Conservation (phyloP, 2,888 invertebrate genomes). For the Scaptomyza polygonia region DNA sequence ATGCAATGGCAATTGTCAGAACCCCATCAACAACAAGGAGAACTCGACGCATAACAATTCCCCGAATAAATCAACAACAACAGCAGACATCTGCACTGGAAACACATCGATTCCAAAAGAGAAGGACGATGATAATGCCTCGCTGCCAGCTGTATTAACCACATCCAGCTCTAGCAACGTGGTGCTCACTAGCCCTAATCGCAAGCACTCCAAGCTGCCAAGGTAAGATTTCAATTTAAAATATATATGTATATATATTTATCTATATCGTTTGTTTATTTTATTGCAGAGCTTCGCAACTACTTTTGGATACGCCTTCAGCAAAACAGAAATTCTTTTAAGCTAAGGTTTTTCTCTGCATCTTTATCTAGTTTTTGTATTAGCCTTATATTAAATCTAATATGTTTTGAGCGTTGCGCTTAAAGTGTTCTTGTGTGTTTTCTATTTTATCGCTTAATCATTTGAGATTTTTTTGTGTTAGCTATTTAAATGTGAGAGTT, state of each 20-base stretch:
- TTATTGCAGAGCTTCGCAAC: conserved; percentile 25
- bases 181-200: not conserved
- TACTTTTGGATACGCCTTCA: conserved; percentile 42
- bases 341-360: not conserved
- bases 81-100: not conserved
- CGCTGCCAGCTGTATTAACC: not conserved
- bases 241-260: no score
- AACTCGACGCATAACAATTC: not conserved
- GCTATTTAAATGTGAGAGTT: not conserved
- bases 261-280: no score
- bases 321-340: conserved; percentile 44
- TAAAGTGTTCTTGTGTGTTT: not conserved
- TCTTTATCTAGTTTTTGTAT: not conserved
- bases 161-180: not conserved
- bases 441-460: not conserved
- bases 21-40: conserved; percentile 1
- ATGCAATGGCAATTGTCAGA: not conserved
- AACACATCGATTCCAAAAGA: not conserved
- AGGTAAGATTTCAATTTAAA: not conserved
- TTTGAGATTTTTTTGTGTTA: not conserved
- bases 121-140: not conserved
- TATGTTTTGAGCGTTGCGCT: not conserved
- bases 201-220: conserved; percentile 2
- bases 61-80: not conserved
- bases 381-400: not conserved